Evolutionary conservation across 64 coral and sea anemone genomes (phyloP), one percentile per base, ranked within the genome.

Genomic region (Montipora foliosa): DNA sequence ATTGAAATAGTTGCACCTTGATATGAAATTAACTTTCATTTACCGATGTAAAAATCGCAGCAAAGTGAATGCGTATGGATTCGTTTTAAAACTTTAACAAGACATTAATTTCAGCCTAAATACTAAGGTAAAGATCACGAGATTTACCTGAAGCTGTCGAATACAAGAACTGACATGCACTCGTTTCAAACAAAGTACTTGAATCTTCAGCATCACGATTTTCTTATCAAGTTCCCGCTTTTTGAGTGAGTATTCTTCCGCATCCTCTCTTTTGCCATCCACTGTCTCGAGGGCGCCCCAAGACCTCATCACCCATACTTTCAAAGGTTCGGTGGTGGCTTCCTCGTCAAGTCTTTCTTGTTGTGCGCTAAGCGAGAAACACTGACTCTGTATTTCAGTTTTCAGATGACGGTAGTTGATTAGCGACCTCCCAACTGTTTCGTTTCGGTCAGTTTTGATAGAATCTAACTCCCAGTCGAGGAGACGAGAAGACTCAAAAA

Each of bases 261-360:
- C 92, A 22, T 97, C 92, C 61, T 97, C 95, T 48, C 22, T 85
- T 67, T 87, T 78, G 5, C 95, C 91, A 59, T 94, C 93, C 29
- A 97, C 83, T 0, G 92, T 90, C 64, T 94, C 95, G 6, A 97
- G 57, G 12, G 95, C 95, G 47, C 88, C 95, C 95, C 95, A 97
- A 2, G 95, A 91, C 0, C 95, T 88, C 95, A 97, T 97, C 0
- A 97, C 83, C 92, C 92, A 97, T 0, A 97, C 95, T 19, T 92
- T 89, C 24, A 89, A 25, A 44, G 82, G 84, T 45, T 94, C 95
- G 0, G 62, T 67, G 49, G 51, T 87, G 64, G 75, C 90, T 6
- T 88, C 88, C 75, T 91, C 89, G 74, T 97, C 95, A 1, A 97
- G 66, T 5, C 90, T 50, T 57, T 97, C 95, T 47, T 97, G 92